Conservation (phyloP, 1,140 invertebrate genomes). For the Drosophila arizonae region DNA sequence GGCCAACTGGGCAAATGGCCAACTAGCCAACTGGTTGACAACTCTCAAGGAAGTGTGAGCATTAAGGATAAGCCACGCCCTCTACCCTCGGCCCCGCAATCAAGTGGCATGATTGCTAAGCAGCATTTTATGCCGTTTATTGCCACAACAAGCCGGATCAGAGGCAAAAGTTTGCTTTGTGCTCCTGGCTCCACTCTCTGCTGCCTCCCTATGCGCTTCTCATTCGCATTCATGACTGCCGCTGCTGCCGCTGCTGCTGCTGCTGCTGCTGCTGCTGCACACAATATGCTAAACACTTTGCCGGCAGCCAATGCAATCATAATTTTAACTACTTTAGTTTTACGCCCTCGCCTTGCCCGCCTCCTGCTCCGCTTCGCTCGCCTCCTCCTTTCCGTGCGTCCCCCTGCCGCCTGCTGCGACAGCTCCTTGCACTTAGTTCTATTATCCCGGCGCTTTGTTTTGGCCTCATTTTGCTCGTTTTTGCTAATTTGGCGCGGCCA, state of each 20-base stretch:
- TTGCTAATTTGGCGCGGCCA: conserved; percentile 67
- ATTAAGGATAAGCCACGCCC: conserved; percentile 6
- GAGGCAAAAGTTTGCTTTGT: background rate
- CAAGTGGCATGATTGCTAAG: conserved; percentile 76
- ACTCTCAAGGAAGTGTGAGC: conserved; percentile 16
- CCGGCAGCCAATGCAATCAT: conserved; percentile 70
- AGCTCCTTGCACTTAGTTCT: conserved; percentile 61
- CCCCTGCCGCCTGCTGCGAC: conserved; percentile 1
- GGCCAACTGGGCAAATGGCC: conserved; percentile 12
- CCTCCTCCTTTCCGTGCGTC: background rate
- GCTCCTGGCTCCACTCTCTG: background rate
- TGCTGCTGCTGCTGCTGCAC: conserved; percentile 10
- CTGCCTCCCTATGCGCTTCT: conserved; percentile 14
- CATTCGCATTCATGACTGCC: conserved; percentile 68
- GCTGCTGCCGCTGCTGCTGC: background rate
- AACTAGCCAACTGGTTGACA: conserved; percentile 1
- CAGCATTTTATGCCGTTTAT: conserved; percentile 76
- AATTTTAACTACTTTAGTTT: conserved; percentile 80
- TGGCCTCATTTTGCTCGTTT: conserved; percentile 33
- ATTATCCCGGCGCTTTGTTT: conserved; percentile 69
- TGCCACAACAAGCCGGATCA: conserved; percentile 61
- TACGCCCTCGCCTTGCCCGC: conserved; percentile 32
- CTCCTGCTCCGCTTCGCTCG: conserved; percentile 7
- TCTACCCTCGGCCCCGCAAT: conserved; percentile 25
- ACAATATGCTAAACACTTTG: conserved; percentile 71